Evolutionary conservation across 2,888 invertebrate species (phyloP).

Genomic region (Macaria notata): DNA sequence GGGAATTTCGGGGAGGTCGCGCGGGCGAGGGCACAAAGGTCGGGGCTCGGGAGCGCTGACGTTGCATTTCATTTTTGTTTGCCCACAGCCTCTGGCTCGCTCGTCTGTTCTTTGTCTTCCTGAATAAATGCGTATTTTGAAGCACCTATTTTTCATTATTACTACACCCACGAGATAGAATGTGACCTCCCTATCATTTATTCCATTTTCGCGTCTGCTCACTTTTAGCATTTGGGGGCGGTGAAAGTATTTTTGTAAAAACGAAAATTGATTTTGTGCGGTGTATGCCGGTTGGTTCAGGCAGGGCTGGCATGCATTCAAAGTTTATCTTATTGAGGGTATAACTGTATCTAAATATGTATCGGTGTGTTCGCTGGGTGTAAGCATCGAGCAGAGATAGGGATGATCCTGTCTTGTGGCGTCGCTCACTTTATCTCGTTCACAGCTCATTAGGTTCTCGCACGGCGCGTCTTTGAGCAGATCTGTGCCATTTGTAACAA

Average conservation of each 20-base stretch:
- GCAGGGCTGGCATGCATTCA: slow-evolving; percentile 24
- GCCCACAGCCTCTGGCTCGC: slow-evolving; percentile 59
- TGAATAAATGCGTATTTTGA: slow-evolving; percentile 69
- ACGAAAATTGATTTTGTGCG: slow-evolving; percentile 37
- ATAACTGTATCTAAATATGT: slow-evolving; percentile 44
- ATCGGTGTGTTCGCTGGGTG: slow-evolving; percentile 51
- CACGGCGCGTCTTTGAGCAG: slow-evolving; percentile 60
- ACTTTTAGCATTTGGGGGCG: slow-evolving; percentile 32
- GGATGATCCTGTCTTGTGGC: slow-evolving; percentile 68
- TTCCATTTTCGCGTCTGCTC: slow-evolving; percentile 35
- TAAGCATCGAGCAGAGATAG: slow-evolving; percentile 67
- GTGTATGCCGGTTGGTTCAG: slow-evolving; percentile 17
- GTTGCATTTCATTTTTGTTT: slow-evolving; percentile 75
- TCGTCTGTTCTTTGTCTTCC: slow-evolving; percentile 67
- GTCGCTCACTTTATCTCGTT: slow-evolving; percentile 81
- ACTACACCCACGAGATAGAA: slow-evolving; percentile 51
- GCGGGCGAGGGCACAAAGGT: slow-evolving; percentile 62
- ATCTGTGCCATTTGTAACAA: slow-evolving; percentile 78
- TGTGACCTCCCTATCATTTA: slow-evolving; percentile 45
- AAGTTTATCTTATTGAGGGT: slow-evolving; percentile 43
- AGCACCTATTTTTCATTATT: slow-evolving; percentile 65
- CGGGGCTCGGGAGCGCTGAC: slow-evolving; percentile 59
- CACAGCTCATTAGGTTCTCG: slow-evolving; percentile 79
- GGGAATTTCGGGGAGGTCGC: slow-evolving; percentile 62
- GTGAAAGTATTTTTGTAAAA: slow-evolving; percentile 31